Conservation (phyloP, 2,888 invertebrate genomes). For the Cybosia mesomella region DNA sequence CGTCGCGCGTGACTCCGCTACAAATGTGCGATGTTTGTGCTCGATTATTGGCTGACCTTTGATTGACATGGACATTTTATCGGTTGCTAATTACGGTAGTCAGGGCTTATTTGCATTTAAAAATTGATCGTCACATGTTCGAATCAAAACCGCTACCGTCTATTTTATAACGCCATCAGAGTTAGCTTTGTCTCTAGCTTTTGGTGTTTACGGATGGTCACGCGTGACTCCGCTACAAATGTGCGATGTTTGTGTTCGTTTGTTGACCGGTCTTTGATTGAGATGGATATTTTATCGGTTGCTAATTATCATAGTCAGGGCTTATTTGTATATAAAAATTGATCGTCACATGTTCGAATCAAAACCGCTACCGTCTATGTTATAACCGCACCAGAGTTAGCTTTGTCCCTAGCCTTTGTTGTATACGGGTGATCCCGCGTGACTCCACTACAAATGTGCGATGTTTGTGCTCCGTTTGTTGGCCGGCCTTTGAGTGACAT, state of each 20-base stretch:
- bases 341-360: neutral
- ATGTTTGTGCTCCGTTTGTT: slow-evolving; percentile 70
- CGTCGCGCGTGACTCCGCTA: slow-evolving; percentile 77
- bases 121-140: neutral
- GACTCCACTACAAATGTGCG: slow-evolving; percentile 73
- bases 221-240: slow-evolving; percentile 78
- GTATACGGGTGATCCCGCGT: slow-evolving; percentile 79
- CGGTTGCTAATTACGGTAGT: slow-evolving; percentile 35
- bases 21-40: slow-evolving; percentile 71
- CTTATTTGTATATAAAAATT: no score
- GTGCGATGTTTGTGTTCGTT: no score
- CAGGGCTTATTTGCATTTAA: slow-evolving; percentile 34
- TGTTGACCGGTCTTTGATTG: no score
- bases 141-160: slow-evolving; percentile 10
- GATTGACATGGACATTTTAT: slow-evolving; percentile 77
- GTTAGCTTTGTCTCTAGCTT: slow-evolving; percentile 56
- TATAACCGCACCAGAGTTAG: slow-evolving; percentile 26
- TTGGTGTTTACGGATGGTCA: slow-evolving; percentile 78
- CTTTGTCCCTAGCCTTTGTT: slow-evolving; percentile 66
- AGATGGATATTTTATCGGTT: no score
- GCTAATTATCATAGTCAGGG: no score
- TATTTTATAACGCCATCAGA: slow-evolving; percentile 19
- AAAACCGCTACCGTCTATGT: slow-evolving; percentile 15
- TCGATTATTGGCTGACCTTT: slow-evolving; percentile 68
- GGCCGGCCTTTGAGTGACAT: slow-evolving; percentile 74